A percentile compares a stretch with the other conserved stretches of the same genome.
These are phyloP conservation scores for Leptopilina myrica DNA, from an alignment of 2,888 invertebrate species.

Conservation along the genomic window DNA sequence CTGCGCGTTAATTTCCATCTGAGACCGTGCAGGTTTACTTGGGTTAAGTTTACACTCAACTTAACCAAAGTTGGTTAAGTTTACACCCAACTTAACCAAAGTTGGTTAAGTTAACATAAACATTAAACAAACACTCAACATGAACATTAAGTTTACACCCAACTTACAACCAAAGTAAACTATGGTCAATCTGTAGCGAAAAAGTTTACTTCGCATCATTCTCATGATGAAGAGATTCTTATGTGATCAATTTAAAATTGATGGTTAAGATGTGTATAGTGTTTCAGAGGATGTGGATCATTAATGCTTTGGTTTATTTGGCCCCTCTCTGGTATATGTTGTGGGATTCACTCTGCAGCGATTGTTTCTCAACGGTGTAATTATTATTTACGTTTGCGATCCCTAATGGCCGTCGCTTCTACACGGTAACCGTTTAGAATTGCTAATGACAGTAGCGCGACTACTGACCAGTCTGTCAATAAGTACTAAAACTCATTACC, in stretches of 20 bases:
- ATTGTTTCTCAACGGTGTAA: constrained; percentile 66
- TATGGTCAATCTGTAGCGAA: too few species aligned
- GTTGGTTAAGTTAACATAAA: too few species aligned
- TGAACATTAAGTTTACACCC: too few species aligned
- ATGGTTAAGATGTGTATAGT: constrained; percentile 67
- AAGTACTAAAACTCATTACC: constrained; percentile 64
- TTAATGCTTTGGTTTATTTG: constrained; percentile 76
- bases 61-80: too few species aligned
- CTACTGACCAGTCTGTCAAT: constrained; percentile 59
- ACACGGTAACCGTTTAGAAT: constrained; percentile 62
- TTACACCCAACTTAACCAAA: too few species aligned
- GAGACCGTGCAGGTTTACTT: too few species aligned
- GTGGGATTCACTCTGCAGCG: constrained; percentile 36
- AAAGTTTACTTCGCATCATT: too few species aligned
- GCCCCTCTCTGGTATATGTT: constrained; percentile 38
- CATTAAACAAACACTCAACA: too few species aligned
- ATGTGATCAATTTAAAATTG: neutral
- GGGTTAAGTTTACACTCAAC: too few species aligned
- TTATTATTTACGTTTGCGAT: constrained; percentile 68
- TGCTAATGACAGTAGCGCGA: constrained; percentile 63
- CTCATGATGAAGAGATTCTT: too few species aligned
- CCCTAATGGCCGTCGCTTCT: constrained; percentile 52
- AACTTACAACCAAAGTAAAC: too few species aligned
- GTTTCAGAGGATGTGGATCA: constrained; percentile 75
- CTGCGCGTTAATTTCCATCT: neutral